Percentiles rank a stretch among this genome's conserved stretches.
Conservation (phyloP, 2,888 invertebrate species). For the Chrysomela aeneicollis region DNA sequence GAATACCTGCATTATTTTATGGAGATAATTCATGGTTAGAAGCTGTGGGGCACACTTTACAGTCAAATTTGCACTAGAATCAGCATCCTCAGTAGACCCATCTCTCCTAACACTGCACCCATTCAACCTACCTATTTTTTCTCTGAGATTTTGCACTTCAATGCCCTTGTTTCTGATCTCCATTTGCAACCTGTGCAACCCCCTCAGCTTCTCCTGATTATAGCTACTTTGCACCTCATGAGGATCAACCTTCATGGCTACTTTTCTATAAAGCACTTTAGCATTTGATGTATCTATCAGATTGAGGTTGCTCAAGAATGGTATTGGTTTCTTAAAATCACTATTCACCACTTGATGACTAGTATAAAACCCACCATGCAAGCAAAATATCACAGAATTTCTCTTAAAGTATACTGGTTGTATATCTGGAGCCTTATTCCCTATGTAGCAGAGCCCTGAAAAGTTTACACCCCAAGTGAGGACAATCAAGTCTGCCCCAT, state of each 20-base stretch:
- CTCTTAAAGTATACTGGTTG: slow-evolving; percentile 72
- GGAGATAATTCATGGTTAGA: slow-evolving; percentile 59
- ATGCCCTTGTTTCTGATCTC: slow-evolving; percentile 74
- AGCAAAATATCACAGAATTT: slow-evolving; percentile 83
- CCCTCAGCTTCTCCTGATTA: slow-evolving; percentile 73
- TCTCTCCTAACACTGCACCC: slow-evolving; percentile 39
- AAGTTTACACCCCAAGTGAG: slow-evolving; percentile 88
- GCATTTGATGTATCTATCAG: slow-evolving; percentile 48
- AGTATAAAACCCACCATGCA: slow-evolving; percentile 88
- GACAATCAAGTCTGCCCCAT: slow-evolving; percentile 67
- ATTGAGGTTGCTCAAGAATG: slow-evolving; percentile 56
- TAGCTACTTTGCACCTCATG: slow-evolving; percentile 78
- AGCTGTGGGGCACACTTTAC: slow-evolving; percentile 57
- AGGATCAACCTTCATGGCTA: slow-evolving; percentile 65
- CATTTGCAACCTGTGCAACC: slow-evolving; percentile 75
- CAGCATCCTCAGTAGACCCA: slow-evolving; percentile 23
- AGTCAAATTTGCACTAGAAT: slow-evolving; percentile 39
- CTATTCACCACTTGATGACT: slow-evolving; percentile 62
- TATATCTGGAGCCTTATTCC: slow-evolving; percentile 72
- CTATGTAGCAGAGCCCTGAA: slow-evolving; percentile 80
- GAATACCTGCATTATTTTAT: slow-evolving; percentile 58
- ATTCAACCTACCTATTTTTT: slow-evolving; percentile 56
- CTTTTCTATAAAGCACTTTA: slow-evolving; percentile 54
- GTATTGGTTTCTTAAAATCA: slow-evolving; percentile 52
- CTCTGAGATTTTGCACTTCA: slow-evolving; percentile 65